These are phyloP conservation scores for Sitta europaea DNA, from an alignment of 2,113 vertebrate species.

Conservation along the genomic window DNA sequence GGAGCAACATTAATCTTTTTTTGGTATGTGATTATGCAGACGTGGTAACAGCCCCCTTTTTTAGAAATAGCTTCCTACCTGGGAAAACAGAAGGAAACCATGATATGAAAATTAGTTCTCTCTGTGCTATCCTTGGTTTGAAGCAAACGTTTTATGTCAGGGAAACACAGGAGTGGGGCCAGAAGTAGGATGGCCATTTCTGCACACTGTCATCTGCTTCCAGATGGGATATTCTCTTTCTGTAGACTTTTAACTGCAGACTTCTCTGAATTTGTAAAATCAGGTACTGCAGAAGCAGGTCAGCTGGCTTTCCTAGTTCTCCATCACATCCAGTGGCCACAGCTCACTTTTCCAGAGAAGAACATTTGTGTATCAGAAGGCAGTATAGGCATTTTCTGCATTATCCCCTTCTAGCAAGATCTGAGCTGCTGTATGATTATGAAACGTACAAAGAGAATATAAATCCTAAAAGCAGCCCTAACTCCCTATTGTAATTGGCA, in stretches of 20 bases:
- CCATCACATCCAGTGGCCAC: neutral
- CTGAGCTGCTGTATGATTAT: neutral
- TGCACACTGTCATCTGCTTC: neutral
- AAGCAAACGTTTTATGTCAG: neutral
- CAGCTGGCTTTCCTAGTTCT: neutral
- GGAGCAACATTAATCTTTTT: conserved; percentile 17
- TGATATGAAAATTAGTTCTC: neutral
- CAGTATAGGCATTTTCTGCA: neutral
- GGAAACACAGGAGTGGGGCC: neutral
- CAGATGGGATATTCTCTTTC: neutral
- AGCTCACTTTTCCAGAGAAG: neutral
- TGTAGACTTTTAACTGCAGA: neutral
- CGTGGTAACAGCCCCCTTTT: neutral
- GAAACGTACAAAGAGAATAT: neutral
- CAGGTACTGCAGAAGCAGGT: neutral
- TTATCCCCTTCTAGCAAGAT: neutral
- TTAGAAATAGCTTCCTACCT: neutral
- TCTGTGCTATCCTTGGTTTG: neutral
- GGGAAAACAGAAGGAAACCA: neutral
- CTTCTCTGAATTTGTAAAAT: neutral
- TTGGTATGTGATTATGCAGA: neutral
- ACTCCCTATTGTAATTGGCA: neutral
- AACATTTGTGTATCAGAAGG: neutral
- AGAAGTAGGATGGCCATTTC: neutral
- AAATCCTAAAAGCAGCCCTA: neutral